A percentile compares a stretch with the other conserved stretches of the same genome.
phyloP scores from a whole-genome alignment of 2,113 vertebrate species.

The Lichenostomus cassidix region DNA sequence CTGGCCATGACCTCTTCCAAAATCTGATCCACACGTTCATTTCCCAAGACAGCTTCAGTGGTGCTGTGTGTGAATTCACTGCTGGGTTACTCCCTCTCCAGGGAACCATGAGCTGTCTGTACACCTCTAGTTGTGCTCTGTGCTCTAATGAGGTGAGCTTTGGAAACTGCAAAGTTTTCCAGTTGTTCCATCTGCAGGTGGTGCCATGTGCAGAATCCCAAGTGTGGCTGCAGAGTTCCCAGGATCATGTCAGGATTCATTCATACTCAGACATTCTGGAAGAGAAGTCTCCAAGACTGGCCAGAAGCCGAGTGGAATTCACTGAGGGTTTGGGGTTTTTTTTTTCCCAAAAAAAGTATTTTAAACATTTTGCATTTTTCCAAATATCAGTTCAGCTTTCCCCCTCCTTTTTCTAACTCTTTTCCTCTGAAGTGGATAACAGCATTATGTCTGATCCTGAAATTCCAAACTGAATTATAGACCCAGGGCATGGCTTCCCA shows the following conservation, averaged over 20 bases:
- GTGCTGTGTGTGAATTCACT: neutral
- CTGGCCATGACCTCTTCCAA: neutral
- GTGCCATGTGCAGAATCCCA: neutral
- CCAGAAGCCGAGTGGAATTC: slow-evolving; percentile 46
- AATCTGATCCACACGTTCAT: neutral
- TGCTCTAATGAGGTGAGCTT: neutral
- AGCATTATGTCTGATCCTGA: slow-evolving; percentile 66
- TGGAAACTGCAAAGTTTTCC: neutral
- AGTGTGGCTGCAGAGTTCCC: slow-evolving; percentile 17
- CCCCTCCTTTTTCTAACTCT: neutral
- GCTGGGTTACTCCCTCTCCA: neutral
- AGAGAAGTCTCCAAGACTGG: slow-evolving; percentile 24
- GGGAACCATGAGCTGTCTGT: neutral
- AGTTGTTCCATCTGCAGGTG: neutral
- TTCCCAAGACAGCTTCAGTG: neutral
- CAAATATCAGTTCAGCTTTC: slow-evolving; percentile 65
- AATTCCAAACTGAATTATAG: slow-evolving; percentile 67
- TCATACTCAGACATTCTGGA: slow-evolving; percentile 56
- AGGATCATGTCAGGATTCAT: neutral
- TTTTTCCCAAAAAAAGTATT: slow-evolving; percentile 18
- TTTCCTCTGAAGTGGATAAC: slow-evolving; percentile 68
- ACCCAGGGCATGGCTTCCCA: slow-evolving; percentile 61
- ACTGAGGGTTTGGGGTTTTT: neutral
- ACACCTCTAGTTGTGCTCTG: neutral
- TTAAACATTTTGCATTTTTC: slow-evolving; percentile 76